Evolutionary conservation across 64 coral and sea anemone genomes (phyloP).

Genomic region (Pocillopora damicornis): DNA sequence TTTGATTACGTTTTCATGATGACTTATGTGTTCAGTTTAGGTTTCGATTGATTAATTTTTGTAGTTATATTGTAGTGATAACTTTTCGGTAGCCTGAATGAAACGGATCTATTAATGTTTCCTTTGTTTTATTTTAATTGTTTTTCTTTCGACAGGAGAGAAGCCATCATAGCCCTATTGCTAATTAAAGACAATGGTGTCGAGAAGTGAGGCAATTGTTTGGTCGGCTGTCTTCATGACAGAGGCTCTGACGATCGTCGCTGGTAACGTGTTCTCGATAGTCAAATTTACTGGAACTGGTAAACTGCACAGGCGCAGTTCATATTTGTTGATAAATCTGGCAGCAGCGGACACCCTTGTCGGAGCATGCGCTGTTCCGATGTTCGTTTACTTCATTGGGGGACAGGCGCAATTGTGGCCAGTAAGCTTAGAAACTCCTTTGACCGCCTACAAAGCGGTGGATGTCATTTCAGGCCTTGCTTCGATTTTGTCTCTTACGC

Average conservation of each 20-base stretch:
- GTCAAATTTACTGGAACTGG: conserved; percentile 30
- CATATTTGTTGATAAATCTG: conserved; percentile 51
- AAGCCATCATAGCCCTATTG: background rate
- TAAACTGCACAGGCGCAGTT: conserved; percentile 29
- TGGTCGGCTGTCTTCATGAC: conserved; percentile 32
- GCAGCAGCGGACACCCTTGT: conserved; percentile 48
- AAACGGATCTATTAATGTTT: background rate
- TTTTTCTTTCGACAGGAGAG: background rate
- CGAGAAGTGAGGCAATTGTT: conserved; percentile 11
- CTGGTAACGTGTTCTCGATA: conserved; percentile 48
- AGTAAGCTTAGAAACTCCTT: background rate
- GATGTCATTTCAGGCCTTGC: conserved; percentile 28
- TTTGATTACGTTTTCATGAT: no score
- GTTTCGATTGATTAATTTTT: no score
- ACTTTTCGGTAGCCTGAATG: background rate
- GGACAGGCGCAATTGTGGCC: background rate
- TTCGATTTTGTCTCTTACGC: conserved; percentile 49
- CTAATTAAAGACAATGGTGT: background rate
- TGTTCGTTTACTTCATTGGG: conserved; percentile 22
- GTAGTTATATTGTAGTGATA: no score
- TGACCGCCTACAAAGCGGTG: background rate
- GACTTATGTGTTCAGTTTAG: background rate
- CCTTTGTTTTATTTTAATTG: background rate
- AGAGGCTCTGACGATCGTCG: conserved; percentile 41
- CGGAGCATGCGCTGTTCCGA: conserved; percentile 23